phyloP scores from a whole-genome alignment of 2,888 invertebrate genomes.

The Plebejus argus region DNA sequence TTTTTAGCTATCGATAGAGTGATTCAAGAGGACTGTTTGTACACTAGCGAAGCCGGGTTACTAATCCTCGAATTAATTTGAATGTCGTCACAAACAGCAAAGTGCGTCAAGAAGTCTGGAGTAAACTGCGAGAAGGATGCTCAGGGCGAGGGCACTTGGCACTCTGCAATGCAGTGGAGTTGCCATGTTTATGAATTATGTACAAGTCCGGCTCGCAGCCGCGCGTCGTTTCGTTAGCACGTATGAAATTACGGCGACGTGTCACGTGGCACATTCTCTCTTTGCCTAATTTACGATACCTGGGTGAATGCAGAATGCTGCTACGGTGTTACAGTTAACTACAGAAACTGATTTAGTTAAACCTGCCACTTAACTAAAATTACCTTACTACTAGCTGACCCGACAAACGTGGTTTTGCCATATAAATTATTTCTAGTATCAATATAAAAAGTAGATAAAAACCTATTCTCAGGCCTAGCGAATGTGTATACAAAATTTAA shows the following conservation, averaged over 20 bases:
- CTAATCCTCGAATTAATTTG: not conserved
- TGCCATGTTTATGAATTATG: slow-evolving; percentile 62
- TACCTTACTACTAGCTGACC: no score
- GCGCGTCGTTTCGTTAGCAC: slow-evolving; percentile 29
- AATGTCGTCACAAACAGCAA: not conserved
- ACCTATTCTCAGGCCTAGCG: no score
- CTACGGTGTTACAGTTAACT: not conserved
- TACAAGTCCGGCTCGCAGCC: slow-evolving; percentile 41
- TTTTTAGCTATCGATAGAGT: not conserved
- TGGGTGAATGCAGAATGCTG: not conserved
- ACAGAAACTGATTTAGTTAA: no score
- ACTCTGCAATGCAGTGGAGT: slow-evolving; percentile 49
- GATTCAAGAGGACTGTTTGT: not conserved
- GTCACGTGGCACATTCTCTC: slow-evolving; percentile 20
- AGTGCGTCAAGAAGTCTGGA: slow-evolving; percentile 34
- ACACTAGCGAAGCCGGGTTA: not conserved
- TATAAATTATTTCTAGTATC: no score
- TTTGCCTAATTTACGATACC: slow-evolving; percentile 22
- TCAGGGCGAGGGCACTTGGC: slow-evolving; percentile 56
- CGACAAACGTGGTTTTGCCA: no score
- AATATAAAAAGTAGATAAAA: no score
- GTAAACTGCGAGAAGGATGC: slow-evolving; percentile 49
- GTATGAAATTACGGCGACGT: slow-evolving; percentile 29
- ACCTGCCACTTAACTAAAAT: no score
- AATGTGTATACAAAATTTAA: no score